phyloP scores from a whole-genome alignment of 2,888 invertebrate species.

The Drosophila monieri region DNA sequence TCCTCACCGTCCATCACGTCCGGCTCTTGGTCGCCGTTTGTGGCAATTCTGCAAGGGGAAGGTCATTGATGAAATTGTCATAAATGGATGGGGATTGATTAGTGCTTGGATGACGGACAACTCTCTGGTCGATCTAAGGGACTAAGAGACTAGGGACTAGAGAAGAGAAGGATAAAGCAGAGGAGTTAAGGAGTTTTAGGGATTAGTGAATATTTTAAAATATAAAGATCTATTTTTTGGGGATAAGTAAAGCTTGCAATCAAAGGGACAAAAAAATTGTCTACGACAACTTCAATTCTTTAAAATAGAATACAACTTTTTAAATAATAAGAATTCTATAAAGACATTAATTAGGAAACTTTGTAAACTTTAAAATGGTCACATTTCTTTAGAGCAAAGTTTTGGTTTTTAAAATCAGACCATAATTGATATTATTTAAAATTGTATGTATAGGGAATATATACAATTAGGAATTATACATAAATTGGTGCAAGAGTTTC shows the following conservation, averaged over 20 bases:
- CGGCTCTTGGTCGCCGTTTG: constrained; percentile 71
- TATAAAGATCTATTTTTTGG: too few relatives aligned
- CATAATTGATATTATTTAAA: too few relatives aligned
- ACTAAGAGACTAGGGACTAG: too few relatives aligned
- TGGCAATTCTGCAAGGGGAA: constrained; percentile 76
- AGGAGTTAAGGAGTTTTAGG: not conserved
- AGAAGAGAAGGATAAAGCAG: not conserved
- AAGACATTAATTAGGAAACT: not conserved
- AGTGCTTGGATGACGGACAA: constrained; percentile 18
- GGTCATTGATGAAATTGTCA: constrained; percentile 2
- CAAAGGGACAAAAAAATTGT: not conserved
- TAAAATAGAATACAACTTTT: too few relatives aligned
- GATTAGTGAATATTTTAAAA: not conserved
- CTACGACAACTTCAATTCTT: too few relatives aligned
- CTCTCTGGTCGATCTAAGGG: constrained; percentile 8
- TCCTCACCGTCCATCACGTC: constrained; percentile 76
- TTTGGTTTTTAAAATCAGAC: too few relatives aligned
- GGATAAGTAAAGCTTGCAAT: not conserved
- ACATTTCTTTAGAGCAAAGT: not conserved
- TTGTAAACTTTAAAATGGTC: not conserved
- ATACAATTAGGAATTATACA: too few relatives aligned
- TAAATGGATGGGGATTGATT: constrained; percentile 33
- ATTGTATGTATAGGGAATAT: too few relatives aligned
- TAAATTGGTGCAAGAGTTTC: too few relatives aligned
- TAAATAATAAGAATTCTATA: too few relatives aligned